Percentiles rank a stretch among this genome's conserved stretches.
These are phyloP conservation scores for Thymelicus acteon DNA, from an alignment of 2,888 invertebrate genomes.

Conservation along the genomic window DNA sequence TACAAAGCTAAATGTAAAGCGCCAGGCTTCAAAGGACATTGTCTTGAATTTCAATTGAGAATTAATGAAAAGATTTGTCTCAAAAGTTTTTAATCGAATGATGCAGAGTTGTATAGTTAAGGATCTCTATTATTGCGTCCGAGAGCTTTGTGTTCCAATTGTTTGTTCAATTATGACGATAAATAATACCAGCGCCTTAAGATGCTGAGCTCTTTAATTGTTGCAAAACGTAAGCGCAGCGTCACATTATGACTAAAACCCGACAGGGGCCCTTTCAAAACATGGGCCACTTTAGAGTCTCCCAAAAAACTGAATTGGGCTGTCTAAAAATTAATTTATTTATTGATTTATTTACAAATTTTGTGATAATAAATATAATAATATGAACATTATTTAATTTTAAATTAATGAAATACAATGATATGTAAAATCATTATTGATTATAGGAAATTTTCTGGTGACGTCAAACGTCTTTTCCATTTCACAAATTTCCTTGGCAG, in stretches of 20 bases:
- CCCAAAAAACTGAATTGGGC: too few relatives aligned
- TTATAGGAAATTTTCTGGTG: too few relatives aligned
- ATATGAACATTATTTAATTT: too few relatives aligned
- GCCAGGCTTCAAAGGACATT: slow-evolving; percentile 10
- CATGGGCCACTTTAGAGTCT: too few relatives aligned
- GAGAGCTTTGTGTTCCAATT: slow-evolving; percentile 19
- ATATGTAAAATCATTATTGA: too few relatives aligned
- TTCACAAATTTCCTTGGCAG: too few relatives aligned
- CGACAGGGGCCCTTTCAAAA: too few relatives aligned
- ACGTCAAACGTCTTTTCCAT: too few relatives aligned
- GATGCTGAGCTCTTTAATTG: slow-evolving; percentile 16
- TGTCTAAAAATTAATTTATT: too few relatives aligned
- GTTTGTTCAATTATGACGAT: slow-evolving; percentile 21
- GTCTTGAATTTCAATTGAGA: slow-evolving; percentile 14
- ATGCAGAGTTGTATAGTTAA: slow-evolving; percentile 31
- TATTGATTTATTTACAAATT: too few relatives aligned
- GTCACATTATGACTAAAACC: slow-evolving; percentile 1
- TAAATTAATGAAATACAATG: too few relatives aligned
- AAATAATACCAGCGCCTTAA: slow-evolving; percentile 22
- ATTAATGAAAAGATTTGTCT: slow-evolving; percentile 29
- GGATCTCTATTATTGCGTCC: slow-evolving; percentile 21
- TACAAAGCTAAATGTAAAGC: slow-evolving; percentile 5
- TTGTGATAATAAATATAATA: too few relatives aligned
- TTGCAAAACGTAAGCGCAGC: not conserved
- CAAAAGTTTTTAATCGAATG: slow-evolving; percentile 19